Evolutionary conservation across 2,888 invertebrate genomes (phyloP), one percentile per base, ranked within the genome.

Genomic region (Eupithecia vulgata): DNA sequence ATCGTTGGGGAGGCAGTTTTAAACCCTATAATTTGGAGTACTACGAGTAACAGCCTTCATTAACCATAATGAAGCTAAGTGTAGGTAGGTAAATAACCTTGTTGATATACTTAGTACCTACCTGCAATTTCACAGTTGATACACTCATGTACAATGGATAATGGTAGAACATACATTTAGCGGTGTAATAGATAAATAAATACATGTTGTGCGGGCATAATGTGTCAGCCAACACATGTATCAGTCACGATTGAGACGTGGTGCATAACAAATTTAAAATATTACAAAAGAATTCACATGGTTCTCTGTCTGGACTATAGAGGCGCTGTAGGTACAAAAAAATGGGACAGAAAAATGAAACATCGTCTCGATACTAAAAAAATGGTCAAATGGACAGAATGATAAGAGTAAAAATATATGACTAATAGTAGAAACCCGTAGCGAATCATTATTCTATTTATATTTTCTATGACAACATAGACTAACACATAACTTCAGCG

Each of bases 101-200:
- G 57, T 57, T 57, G 57, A 57, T 25, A 57, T 57, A 57, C 25
- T 21, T 12, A 12, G 25, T 57, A 13, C 21, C 57, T 57, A 13
- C 21, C 57, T 25, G 57, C 57, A 57, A 57, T 57, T 57, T 57
- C 25, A 57, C 57, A 25, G 57, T 57, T 57, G 57, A 57, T 57
- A 25, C 25, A 57, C 57, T 12, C 57, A 57, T 25, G 25, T 57
- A 57, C 25, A 25, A 25, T 25, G 25, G 57, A 21, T 57, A 57
- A 57, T 57, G 57, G 25, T 57, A 57, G n/a, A 21, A 57, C 25
- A 52, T 52, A 12, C 21, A 57, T 57, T 57, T 25, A 57, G 57
- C 57, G 12, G 57, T 25, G 21, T 57, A 57, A 57, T 57, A 57
- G 25, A 57, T 25, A 57, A 25, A 57, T 57, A 57, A 57, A 57